Base-by-base conservation (phyloP, 2,888 invertebrate genomes). In the Lithosia quadra region DNA sequence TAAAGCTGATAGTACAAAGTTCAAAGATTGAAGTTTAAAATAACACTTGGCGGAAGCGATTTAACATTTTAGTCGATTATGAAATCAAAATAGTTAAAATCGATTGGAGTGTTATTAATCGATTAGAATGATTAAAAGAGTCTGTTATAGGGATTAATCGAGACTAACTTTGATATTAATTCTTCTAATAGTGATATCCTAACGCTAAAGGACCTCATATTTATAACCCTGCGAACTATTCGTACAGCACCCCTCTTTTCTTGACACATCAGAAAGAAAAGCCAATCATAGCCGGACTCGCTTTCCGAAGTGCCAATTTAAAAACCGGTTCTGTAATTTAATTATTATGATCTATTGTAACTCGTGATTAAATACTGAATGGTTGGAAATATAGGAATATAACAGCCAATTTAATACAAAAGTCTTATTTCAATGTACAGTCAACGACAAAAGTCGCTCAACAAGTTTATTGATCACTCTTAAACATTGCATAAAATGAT, bases 211-310 rank as follows among this genome's bases (percentile, higher is more conserved):
- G 79, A 80, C 77, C 71, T 67, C 15, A 56, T 33, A 43, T 71
- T 69, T 70, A 43, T 63, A 77, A 79, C 79, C 80, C 80, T 80
- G 80, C 79, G 69, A 80, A 77, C 76, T 77, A 80, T 77, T 76
- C 71, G 65, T 76, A 75, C 0, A 43, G 0, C 8, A 43, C 49
- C 1, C 9, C 7, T 5, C 0, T 49, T 49, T 49, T 43, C n/a
- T n/a, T n/a, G n/a, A n/a, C n/a, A n/a, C n/a, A n/a, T n/a, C n/a
- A n/a, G n/a, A n/a, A n/a, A n/a, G n/a, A n/a, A n/a, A n/a, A n/a
- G 9, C 1, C 15, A 0, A 49, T 49, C 18, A n/a, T 49, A 49
- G n/a, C 49, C 7, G 39, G 10, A 34, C 10, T 43, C 18, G 18
- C 18, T 18, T 8, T 9, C 49, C n/a, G 43, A 43, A 5, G 36